These are phyloP conservation scores for Catharus fuscescens DNA, from an alignment of 2,113 vertebrate species.

Conservation along the genomic window DNA sequence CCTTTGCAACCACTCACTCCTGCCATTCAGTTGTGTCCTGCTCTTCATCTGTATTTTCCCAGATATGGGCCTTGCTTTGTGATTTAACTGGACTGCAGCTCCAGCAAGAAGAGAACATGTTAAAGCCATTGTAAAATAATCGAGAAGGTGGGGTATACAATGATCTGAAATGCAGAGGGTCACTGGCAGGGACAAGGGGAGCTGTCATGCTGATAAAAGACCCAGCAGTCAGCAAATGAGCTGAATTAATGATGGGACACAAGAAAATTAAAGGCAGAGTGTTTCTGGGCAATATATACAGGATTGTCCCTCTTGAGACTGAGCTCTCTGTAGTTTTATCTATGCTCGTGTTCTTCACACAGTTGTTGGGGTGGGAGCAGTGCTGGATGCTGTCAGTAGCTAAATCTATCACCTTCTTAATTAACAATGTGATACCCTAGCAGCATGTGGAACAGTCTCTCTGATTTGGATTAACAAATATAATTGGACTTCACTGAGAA, in stretches of 20 bases:
- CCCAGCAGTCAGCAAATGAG: not conserved
- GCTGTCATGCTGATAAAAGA: not conserved
- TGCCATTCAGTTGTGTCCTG: not conserved
- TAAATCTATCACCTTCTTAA: not conserved
- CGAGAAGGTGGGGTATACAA: not conserved
- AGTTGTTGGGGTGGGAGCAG: not conserved
- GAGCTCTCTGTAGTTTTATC: not conserved
- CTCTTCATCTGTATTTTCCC: not conserved
- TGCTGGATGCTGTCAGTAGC: not conserved
- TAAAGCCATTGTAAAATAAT: conserved; percentile 2
- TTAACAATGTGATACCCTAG: not conserved
- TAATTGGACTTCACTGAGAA: not conserved
- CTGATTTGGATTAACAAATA: not conserved
- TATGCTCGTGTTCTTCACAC: not conserved
- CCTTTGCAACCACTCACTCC: not conserved
- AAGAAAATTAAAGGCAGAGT: not conserved
- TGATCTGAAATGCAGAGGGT: conserved; percentile 23
- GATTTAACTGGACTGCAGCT: not conserved
- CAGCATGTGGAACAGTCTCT: not conserved
- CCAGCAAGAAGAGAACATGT: not conserved
- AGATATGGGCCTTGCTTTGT: not conserved
- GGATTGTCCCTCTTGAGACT: not conserved
- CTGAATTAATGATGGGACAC: not conserved
- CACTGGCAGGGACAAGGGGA: not conserved
- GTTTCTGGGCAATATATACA: not conserved